Conservation (phyloP, 2,113 vertebrate species). For the Hystrix brachyura region DNA sequence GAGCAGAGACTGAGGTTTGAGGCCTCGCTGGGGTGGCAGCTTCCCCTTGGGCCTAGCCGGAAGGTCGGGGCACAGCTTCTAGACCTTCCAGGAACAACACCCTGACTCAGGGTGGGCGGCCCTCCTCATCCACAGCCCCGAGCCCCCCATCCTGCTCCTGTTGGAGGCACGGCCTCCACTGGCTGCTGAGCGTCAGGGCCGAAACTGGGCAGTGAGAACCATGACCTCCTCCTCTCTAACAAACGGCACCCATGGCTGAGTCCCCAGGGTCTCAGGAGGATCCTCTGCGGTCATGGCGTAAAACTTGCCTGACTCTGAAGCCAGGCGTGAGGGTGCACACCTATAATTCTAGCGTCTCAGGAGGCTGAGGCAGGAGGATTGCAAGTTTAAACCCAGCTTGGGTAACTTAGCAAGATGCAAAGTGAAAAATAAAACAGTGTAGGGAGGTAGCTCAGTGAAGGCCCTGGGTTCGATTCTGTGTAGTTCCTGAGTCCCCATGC, state of each 20-base stretch:
- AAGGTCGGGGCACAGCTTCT: neutral
- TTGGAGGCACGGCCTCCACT: too few relatives aligned
- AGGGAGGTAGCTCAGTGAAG: neutral
- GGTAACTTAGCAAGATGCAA: neutral
- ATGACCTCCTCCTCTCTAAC: neutral
- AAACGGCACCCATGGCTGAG: neutral
- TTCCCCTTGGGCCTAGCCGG: neutral
- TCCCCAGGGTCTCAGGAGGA: neutral
- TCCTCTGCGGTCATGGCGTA: neutral
- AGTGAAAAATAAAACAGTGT: neutral
- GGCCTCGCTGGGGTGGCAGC: neutral
- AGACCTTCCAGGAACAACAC: neutral
- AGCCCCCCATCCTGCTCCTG: neutral
- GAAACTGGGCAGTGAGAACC: neutral
- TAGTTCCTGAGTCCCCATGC: too few relatives aligned
- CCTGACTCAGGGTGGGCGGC: neutral
- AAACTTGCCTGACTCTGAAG: neutral
- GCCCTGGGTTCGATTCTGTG: neutral
- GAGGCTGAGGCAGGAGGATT: neutral
- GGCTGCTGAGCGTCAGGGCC: neutral
- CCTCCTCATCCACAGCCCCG: neutral
- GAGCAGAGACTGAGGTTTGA: neutral
- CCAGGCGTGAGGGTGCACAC: neutral
- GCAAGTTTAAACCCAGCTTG: neutral
- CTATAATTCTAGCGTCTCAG: neutral